Base-by-base conservation (phyloP, 2,888 invertebrate genomes). In the Parnassius apollo region DNA sequence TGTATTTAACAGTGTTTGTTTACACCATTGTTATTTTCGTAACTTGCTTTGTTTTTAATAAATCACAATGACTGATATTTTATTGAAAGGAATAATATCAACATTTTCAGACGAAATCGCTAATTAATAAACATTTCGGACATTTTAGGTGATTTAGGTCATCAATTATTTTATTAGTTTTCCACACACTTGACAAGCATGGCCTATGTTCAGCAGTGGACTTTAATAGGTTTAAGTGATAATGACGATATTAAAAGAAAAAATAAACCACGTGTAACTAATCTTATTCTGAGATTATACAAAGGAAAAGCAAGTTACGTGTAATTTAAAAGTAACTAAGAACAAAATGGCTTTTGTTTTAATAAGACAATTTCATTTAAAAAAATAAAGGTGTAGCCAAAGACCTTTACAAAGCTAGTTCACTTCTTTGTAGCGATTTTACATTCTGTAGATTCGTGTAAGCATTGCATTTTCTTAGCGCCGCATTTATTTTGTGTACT, bases 391-490 rank as follows among this genome's bases (percentile, higher is more conserved):
- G 45, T 51, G 18, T 50, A 51, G 25, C 35, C 45, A 45, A 59
- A 35, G 49, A 50, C 35, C 52, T 51, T 46, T 13, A 51, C 51
- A 35, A 51, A 35, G 49, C 61, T 44, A 22, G 11, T 55, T 53
- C 35, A 46, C 48, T 57, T 57, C 22, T 57, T 57, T 51, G 54
- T 18, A 48, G 48, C 22, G 18, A 22, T 51, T 44, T 12, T 22
- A 50, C 56, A 61, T 60, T 59, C 12, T 10, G 42, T 60, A 42
- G 35, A 25, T 49, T 46, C 13, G 46, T 13, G 48, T 48, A 48
- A 52, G 22, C 51, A 35, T 51, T 56, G 45, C 44, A 50, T 61
- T 61, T 61, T 57, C 56, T 56, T 61, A 57, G 44, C n/a, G 51
- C 56, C 12, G 7, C 13, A 45, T n/a, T 51, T 42, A 44, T 60